Percentiles rank a stretch among this genome's conserved stretches.
These are phyloP conservation scores for Ctenosaura bakeri DNA, from an alignment of 2,797 vertebrate genomes.

Conservation along the genomic window DNA sequence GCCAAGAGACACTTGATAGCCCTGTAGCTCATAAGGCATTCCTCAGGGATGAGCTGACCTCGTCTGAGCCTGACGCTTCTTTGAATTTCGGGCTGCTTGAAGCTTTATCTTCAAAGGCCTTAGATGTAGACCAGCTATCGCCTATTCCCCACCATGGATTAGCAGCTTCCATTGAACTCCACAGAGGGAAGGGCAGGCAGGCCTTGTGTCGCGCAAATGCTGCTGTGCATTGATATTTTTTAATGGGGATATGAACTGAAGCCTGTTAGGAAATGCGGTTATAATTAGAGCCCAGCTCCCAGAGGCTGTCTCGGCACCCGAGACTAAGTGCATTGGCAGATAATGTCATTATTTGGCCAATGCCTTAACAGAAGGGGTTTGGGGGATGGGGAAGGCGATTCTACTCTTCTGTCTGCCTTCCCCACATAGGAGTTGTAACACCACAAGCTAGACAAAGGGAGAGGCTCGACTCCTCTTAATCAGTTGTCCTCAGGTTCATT, in stretches of 20 bases:
- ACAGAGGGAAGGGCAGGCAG: constrained; percentile 22
- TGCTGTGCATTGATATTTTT: constrained; percentile 47
- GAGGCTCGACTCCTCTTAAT: background rate
- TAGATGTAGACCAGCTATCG: constrained; percentile 24
- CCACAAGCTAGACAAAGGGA: constrained; percentile 25
- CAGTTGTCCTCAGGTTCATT: background rate
- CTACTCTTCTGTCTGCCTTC: background rate
- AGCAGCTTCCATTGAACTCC: constrained; percentile 29
- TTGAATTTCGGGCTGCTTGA: constrained; percentile 22
- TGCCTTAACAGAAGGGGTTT: constrained; percentile 10
- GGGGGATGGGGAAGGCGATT: constrained; percentile 2
- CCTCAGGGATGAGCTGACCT: constrained; percentile 37
- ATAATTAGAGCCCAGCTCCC: constrained; percentile 41
- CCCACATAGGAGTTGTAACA: background rate
- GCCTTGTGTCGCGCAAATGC: background rate
- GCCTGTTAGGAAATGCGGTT: constrained; percentile 43
- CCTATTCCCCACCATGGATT: constrained; percentile 24
- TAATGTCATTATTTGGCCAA: constrained; percentile 40
- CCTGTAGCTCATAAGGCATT: constrained; percentile 28
- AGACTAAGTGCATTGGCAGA: constrained; percentile 36
- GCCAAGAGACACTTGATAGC: constrained; percentile 5
- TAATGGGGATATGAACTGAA: constrained; percentile 36
- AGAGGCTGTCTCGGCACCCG: constrained; percentile 33
- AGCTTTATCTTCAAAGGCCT: constrained; percentile 31
- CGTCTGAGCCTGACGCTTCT: constrained; percentile 18